Conservation (phyloP, 2,113 vertebrate genomes). For the Halcyon malimbica region DNA sequence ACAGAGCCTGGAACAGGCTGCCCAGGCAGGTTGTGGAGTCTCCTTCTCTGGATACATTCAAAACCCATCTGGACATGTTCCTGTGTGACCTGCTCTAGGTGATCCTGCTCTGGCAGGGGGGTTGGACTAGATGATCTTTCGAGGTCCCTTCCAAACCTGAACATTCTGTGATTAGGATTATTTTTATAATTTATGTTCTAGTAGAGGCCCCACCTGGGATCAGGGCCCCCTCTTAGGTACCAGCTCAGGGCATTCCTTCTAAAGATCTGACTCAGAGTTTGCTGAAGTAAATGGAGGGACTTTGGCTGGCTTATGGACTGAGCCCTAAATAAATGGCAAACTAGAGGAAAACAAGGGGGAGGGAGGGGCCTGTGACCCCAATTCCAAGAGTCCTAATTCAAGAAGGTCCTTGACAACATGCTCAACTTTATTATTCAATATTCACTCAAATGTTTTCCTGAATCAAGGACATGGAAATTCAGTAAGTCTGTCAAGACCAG, state of each 20-base stretch:
- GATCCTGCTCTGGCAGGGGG: too few relatives aligned
- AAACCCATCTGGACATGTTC: too few relatives aligned
- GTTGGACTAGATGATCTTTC: too few relatives aligned
- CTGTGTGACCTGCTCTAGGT: too few relatives aligned
- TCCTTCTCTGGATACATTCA: too few relatives aligned
- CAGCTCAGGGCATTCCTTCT: background rate
- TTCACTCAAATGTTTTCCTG: background rate
- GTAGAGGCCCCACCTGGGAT: background rate
- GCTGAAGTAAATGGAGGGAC: background rate
- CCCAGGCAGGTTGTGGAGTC: too few relatives aligned
- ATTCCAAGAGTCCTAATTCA: background rate
- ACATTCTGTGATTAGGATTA: background rate
- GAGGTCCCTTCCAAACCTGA: too few relatives aligned
- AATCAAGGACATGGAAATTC: background rate
- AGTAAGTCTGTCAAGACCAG: background rate
- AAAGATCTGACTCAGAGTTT: background rate
- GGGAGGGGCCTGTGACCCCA: background rate
- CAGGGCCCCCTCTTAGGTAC: background rate
- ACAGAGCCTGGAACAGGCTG: too few relatives aligned
- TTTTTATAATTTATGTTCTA: background rate
- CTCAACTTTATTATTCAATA: background rate
- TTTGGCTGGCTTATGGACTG: background rate
- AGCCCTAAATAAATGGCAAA: background rate
- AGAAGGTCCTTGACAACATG: background rate
- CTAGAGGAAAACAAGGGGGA: background rate